A percentile compares a stretch with the other conserved stretches of the same genome.
Conservation (phyloP, 2,888 invertebrate species). For the Toxonevra muliebris region DNA sequence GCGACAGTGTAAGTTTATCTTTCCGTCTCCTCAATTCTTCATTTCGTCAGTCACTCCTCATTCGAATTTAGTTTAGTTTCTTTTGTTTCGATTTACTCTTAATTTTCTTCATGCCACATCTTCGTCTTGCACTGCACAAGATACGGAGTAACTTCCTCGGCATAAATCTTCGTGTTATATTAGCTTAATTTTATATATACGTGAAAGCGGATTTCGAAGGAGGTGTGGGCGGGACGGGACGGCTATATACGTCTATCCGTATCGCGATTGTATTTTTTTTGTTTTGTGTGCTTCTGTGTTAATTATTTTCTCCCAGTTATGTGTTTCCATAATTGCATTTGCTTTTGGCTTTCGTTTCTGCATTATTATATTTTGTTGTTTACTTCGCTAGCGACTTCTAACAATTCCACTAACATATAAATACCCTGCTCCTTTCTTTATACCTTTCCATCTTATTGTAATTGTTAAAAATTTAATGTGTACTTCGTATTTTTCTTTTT, state of each 20-base stretch:
- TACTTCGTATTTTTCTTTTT: neutral
- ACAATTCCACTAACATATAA: too few species aligned
- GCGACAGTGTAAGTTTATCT: conserved; percentile 48
- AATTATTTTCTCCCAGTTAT: neutral
- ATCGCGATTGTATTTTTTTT: conserved; percentile 9
- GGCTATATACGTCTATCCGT: neutral
- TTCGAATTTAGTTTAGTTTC: too few species aligned
- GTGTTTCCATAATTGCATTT: conserved; percentile 6
- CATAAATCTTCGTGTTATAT: neutral
- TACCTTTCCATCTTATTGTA: conserved; percentile 12
- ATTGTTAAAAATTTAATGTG: neutral
- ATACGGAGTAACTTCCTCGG: too few species aligned
- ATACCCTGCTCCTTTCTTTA: too few species aligned
- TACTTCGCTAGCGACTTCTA: neutral
- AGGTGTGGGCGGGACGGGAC: too few species aligned
- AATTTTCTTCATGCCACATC: too few species aligned
- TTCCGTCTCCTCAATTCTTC: too few species aligned
- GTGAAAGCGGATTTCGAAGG: too few species aligned
- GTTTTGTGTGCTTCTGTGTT: conserved; percentile 17
- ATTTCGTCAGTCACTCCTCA: too few species aligned
- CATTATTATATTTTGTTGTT: conserved; percentile 20
- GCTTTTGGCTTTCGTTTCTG: conserved; percentile 15
- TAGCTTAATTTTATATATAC: too few species aligned
- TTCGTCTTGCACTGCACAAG: too few species aligned
- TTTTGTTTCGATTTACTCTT: too few species aligned